Percentiles rank a stretch among this genome's conserved stretches.
phyloP scores from a whole-genome alignment of 1,140 invertebrate species.

The Protaetia brevitarsis region DNA sequence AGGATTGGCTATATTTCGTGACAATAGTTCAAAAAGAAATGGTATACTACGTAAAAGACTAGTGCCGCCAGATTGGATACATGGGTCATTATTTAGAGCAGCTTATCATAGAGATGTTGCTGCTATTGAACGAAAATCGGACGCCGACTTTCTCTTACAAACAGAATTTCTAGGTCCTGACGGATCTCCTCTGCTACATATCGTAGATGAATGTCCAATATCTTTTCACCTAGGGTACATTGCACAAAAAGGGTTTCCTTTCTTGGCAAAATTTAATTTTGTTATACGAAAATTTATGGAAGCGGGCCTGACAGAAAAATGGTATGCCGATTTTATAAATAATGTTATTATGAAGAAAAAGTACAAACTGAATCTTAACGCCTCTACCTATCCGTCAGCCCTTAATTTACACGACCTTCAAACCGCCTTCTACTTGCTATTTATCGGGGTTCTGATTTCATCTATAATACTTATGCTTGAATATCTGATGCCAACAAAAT shows the following conservation, averaged over 20 bases:
- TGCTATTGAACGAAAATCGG: conserved; percentile 25
- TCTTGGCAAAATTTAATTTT: conserved; percentile 24
- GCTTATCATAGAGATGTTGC: conserved; percentile 26
- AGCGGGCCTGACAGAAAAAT: conserved; percentile 31
- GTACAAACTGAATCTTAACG: neutral
- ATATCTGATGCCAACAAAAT: neutral
- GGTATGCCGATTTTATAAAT: conserved; percentile 41
- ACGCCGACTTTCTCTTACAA: conserved; percentile 21
- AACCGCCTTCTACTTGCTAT: conserved; percentile 23
- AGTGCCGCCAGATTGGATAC: neutral
- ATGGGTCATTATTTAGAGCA: neutral
- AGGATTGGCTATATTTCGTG: conserved; percentile 36
- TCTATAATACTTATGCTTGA: neutral
- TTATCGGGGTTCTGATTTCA: neutral
- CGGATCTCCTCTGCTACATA: conserved; percentile 39
- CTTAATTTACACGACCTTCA: conserved; percentile 17
- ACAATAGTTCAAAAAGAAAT: conserved; percentile 19
- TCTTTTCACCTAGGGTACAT: conserved; percentile 42
- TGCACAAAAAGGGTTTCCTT: conserved; percentile 29
- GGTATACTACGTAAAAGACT: neutral
- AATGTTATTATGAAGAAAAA: conserved; percentile 6
- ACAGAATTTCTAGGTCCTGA: conserved; percentile 17
- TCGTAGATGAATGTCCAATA: conserved; percentile 48
- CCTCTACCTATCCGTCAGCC: neutral
- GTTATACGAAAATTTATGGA: conserved; percentile 21